Evolutionary conservation across 2,888 invertebrate species (phyloP), one percentile per base, ranked within the genome.

Genomic region (Cephus nigrinus): DNA sequence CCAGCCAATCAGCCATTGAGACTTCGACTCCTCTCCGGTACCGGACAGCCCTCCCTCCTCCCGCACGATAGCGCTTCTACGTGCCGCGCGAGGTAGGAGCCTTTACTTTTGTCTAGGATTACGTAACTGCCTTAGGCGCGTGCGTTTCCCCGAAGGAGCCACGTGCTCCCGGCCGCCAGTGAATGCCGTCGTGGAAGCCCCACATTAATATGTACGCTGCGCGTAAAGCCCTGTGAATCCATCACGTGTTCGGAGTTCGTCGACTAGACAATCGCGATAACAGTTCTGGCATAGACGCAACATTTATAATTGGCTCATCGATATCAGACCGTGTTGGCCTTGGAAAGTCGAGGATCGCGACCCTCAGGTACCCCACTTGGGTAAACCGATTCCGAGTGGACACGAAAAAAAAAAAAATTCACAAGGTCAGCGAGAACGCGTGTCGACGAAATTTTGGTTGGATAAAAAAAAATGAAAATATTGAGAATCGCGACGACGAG

Each of bases 111-210:
- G 9, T 55, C 55, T 55, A 77, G 31, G 74, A 69, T 85, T 86
- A 84, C 75, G 81, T 82, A 86, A 86, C n/a, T 12, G 75, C 75
- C 55, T 23, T 2, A 55, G 55, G 82, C 84, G 85, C 86, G 83
- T 84, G 84, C 80, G 80, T 80, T 79, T 80, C 72, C 78, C 74
- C 74, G 76, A 81, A 81, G 76, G 78, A 79, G 82, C 84, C 86
- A 86, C 87, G 86, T 85, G 87, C 84, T 81, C 35, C 15, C 77
- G 82, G 83, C 81, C 80, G 68, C 75, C 79, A 80, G 83, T 82
- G 84, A 86, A 83, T 84, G 85, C 77, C 79, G 78, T 78, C 80
- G 75, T 78, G 80, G 78, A 81, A 81, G 80, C 76, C 78, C 68
- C 74, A 31, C 77, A 69, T 78, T 80, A 33, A 77, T 76, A 72